phyloP scores from a whole-genome alignment of 2,113 vertebrate genomes.

The Thermophis baileyi region DNA sequence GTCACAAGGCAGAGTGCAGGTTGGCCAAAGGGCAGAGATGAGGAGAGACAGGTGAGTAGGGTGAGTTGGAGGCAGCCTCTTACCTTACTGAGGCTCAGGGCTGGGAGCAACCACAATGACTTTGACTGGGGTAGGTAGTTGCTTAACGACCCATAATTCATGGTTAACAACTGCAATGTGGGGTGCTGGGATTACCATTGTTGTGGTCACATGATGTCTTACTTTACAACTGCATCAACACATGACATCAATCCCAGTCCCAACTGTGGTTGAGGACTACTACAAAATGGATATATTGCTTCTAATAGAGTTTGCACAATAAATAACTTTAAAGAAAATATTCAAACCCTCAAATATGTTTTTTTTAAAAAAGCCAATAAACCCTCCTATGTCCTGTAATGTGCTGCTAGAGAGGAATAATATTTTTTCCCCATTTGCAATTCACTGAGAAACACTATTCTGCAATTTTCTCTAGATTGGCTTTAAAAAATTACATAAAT shows the following conservation, averaged over 20 bases:
- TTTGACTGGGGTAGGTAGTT: background rate
- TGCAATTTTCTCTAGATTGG: background rate
- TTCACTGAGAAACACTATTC: background rate
- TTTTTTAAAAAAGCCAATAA: background rate
- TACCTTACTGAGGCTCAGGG: background rate
- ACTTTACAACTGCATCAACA: background rate
- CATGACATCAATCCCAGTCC: background rate
- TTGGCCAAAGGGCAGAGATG: background rate
- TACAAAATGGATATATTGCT: background rate
- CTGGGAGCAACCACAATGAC: background rate
- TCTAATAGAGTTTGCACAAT: background rate
- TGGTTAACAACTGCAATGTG: background rate
- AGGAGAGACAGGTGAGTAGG: background rate
- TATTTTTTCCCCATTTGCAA: background rate
- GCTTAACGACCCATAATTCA: background rate
- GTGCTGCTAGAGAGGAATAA: background rate
- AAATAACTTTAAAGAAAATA: background rate
- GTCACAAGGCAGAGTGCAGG: background rate
- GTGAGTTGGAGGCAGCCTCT: background rate
- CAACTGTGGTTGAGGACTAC: background rate
- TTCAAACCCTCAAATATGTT: background rate
- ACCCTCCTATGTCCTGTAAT: background rate
- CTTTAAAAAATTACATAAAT: background rate
- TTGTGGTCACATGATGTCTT: background rate
- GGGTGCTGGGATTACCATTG: background rate